Evolutionary conservation across 2,113 vertebrate species (phyloP), one percentile per base, ranked within the genome.

Genomic region (Macrotus californicus): DNA sequence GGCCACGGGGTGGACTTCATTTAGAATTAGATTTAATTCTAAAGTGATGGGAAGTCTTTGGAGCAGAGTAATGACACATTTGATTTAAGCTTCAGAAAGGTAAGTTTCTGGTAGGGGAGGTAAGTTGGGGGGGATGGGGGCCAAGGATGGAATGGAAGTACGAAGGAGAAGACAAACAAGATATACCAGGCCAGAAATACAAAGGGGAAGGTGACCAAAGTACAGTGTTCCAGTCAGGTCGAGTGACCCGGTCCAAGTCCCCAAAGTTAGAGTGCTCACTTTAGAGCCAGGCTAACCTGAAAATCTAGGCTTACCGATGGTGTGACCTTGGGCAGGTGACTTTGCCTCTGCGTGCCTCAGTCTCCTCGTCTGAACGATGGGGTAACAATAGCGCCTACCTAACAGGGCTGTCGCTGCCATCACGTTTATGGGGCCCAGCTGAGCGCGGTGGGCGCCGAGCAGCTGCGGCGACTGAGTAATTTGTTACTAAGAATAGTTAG

Each of bases 401-500:
- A 96, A 87, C 81, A 48, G 72, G 75, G 88, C 26, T 70, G 96
- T 81, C 61, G 93, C 95, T 95, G 96, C 89, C 96, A 36, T 80
- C 96, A 56, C 90, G 86, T 87, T 94, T 29, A 61, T 15, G 89
- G 80, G 96, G 96, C 96, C 92, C 97, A 77, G 92, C 93, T 36
- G 66, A 88, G 93, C 90, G 84, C 94, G 93, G 95, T 72, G 97
- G 96, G 96, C 88, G 91, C 96, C 81, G 29, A 83, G 93, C 96
- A 81, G 96, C 94, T 77, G 95, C 96, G 31, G 97, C 81, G 85
- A 91, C 96, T 89, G 96, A 97, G 96, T 92, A 95, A 96, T 96
- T 96, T 72, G 96, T 96, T 96, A 81, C 97, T 97, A 97, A 97
- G 96, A 97, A 97, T 97, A 97, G 96, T 96, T 93, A 90, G 97